Evolutionary conservation across 1,140 invertebrate genomes (phyloP).

Genomic region (Pseudomyrmex sp.): DNA sequence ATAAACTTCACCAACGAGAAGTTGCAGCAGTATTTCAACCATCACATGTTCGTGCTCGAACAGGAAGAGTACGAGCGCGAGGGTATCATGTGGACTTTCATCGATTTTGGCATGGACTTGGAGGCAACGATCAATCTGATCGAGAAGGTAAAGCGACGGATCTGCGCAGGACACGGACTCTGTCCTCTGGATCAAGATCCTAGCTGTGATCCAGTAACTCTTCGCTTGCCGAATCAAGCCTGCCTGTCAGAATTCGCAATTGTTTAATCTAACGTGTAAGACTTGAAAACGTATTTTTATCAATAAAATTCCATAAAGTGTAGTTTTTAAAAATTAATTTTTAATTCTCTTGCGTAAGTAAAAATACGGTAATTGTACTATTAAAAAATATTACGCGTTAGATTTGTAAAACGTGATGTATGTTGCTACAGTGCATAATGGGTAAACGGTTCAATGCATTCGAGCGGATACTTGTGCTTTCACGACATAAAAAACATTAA

Average conservation of each 20-base stretch:
- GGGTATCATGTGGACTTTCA: slow-evolving; percentile 95
- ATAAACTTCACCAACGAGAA: slow-evolving; percentile 99
- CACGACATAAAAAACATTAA: slow-evolving; percentile 3
- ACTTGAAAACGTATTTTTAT: neutral
- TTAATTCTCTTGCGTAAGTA: neutral
- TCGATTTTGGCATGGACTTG: slow-evolving; percentile 98
- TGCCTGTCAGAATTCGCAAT: slow-evolving; percentile 8
- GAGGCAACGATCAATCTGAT: slow-evolving; percentile 96
- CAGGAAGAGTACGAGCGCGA: slow-evolving; percentile 98
- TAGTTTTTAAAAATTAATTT: no score
- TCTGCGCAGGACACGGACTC: slow-evolving; percentile 11
- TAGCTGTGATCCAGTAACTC: slow-evolving; percentile 23
- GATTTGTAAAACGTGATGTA: neutral
- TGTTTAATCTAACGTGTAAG: slow-evolving; percentile 13
- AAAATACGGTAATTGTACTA: neutral
- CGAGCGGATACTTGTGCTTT: slow-evolving; percentile 8
- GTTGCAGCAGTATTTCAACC: slow-evolving; percentile 98
- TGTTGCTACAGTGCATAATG: neutral
- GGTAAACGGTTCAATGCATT: neutral
- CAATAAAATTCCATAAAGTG: neutral
- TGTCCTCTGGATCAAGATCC: neutral
- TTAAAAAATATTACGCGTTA: neutral
- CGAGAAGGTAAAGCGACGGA: slow-evolving; percentile 91
- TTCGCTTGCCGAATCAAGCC: slow-evolving; percentile 54
- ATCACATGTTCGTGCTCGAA: slow-evolving; percentile 98